phyloP scores from a whole-genome alignment of 2,113 vertebrate species.

The Loxodonta africana region DNA sequence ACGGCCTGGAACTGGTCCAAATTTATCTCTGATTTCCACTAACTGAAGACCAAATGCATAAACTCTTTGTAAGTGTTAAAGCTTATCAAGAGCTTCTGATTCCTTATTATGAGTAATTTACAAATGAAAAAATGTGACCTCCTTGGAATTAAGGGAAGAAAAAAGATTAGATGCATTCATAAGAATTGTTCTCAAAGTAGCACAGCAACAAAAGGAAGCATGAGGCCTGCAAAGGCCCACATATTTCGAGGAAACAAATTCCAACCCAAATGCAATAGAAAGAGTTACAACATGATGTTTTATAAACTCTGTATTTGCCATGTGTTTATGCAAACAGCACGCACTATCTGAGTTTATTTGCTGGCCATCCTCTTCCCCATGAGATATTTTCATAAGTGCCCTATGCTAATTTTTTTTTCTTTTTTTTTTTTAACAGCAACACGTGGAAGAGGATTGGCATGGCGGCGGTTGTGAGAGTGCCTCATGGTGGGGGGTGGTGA shows the following conservation, averaged over 20 bases:
- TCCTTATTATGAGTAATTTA: slow-evolving; percentile 7
- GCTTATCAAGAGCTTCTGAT: background rate
- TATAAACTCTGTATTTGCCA: slow-evolving; percentile 16
- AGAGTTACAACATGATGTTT: background rate
- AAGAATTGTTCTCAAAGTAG: background rate
- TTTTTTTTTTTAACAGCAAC: no score
- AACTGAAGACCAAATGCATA: background rate
- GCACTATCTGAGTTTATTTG: no score
- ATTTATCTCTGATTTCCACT: background rate
- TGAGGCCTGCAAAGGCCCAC: background rate
- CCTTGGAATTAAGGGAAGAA: slow-evolving; percentile 32
- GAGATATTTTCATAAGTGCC: no score
- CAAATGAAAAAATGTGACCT: background rate
- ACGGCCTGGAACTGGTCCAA: background rate
- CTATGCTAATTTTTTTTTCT: no score
- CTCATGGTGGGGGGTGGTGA: no score
- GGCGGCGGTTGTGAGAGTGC: no score
- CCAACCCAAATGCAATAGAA: background rate
- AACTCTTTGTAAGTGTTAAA: background rate
- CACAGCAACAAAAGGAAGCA: background rate
- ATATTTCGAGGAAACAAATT: slow-evolving; percentile 13
- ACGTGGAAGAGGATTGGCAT: no score
- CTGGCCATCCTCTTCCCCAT: no score
- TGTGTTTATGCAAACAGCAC: no score
- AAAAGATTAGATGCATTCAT: background rate